Evolutionary conservation across 2,888 invertebrate species (phyloP).

Genomic region (Miltochrista miniata): DNA sequence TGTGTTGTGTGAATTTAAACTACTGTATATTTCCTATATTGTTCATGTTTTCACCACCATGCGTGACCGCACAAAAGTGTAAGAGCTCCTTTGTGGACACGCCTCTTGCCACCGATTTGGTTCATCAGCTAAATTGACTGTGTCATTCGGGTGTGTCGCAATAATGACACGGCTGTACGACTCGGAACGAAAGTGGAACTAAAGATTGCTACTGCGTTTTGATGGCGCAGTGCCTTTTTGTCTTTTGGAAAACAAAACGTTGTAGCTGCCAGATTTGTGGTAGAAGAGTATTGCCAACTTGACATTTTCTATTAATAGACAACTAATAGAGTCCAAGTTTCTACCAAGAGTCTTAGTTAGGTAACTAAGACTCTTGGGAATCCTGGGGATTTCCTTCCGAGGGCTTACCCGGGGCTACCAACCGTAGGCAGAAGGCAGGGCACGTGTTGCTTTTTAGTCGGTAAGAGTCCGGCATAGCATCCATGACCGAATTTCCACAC

Average conservation of each 20-base stretch:
- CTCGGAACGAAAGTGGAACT: slow-evolving; percentile 34
- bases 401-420: too few species aligned
- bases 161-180: slow-evolving; percentile 21
- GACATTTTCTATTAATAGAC: too few species aligned
- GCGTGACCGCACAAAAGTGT: slow-evolving; percentile 35
- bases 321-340: too few species aligned
- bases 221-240: slow-evolving; percentile 8
- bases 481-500: too few species aligned
- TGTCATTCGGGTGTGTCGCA: slow-evolving; percentile 44
- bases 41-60: slow-evolving; percentile 33
- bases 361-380: too few species aligned
- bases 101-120: slow-evolving; percentile 45
- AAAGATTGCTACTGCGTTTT: slow-evolving; percentile 10
- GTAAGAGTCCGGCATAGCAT: too few species aligned
- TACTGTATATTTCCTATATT: slow-evolving; percentile 22
- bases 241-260: slow-evolving; percentile 1
- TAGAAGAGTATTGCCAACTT: neutral
- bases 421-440: too few species aligned
- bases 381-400: too few species aligned
- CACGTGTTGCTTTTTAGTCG: too few species aligned
- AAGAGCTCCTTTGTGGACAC: slow-evolving; percentile 42
- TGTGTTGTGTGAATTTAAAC: slow-evolving; percentile 16
- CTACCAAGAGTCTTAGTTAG: too few species aligned
- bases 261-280: neutral
- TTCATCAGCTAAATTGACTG: slow-evolving; percentile 48